A percentile compares a stretch with the other conserved stretches of the same genome.
Evolutionary conservation across 2,113 vertebrate genomes (phyloP).

Genomic region (Campylomormyrus tamandua): DNA sequence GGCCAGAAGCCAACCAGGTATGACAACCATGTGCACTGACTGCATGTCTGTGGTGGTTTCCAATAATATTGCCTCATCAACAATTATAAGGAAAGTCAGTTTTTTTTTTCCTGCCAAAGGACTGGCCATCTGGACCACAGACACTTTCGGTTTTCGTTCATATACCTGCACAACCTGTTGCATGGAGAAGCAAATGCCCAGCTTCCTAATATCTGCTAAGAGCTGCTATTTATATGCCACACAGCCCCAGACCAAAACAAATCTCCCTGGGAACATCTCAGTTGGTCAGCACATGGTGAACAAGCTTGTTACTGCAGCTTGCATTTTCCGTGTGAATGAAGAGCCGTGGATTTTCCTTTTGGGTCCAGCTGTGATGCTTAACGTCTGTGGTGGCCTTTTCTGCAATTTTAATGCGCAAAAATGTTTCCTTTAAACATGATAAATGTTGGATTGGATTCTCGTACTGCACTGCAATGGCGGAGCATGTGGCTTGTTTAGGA

Average conservation of each 20-base stretch:
- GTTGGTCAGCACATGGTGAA: slow-evolving; percentile 2
- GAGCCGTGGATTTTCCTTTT: background rate
- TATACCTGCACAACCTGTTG: background rate
- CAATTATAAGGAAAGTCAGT: background rate
- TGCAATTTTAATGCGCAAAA: background rate
- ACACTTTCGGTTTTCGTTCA: background rate
- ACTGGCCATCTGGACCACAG: background rate
- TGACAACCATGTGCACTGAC: background rate
- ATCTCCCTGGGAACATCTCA: background rate
- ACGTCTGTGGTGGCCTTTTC: background rate
- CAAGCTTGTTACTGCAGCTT: background rate
- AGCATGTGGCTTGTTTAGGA: background rate
- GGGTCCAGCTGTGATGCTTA: background rate
- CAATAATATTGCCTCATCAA: background rate
- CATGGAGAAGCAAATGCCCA: background rate
- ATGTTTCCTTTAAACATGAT: background rate
- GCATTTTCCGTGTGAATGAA: background rate
- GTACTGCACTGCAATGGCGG: background rate
- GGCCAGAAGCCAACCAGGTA: background rate
- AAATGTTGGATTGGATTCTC: background rate
- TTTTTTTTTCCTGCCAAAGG: background rate
- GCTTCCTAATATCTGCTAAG: slow-evolving; percentile 6
- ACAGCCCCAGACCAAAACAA: background rate
- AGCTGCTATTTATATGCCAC: slow-evolving; percentile 1
- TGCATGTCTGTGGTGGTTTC: background rate